Evolutionary conservation across 2,113 vertebrate genomes (phyloP).

Genomic region (Zootoca vivipara): DNA sequence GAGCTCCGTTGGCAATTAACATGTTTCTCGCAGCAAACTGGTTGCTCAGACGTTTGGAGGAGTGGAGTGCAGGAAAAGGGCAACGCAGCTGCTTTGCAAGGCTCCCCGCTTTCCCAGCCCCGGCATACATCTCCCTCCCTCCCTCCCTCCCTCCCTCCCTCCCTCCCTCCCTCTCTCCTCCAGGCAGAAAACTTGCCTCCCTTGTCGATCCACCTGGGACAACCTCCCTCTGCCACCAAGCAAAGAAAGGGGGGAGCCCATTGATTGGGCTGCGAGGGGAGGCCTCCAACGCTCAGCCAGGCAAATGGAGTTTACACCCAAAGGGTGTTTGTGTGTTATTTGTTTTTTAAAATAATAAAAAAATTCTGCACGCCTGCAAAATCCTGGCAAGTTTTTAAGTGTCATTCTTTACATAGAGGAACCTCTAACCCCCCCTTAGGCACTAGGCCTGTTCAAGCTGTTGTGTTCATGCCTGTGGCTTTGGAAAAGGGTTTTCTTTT

Average conservation of each 20-base stretch:
- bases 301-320: conserved; percentile 36
- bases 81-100: conserved; percentile 85
- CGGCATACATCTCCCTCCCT: conserved; percentile 41
- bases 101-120: conserved; percentile 81
- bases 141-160: not conserved
- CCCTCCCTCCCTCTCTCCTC: not conserved
- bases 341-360: not conserved
- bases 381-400: conserved; percentile 64
- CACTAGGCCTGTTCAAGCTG: conserved; percentile 81
- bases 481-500: conserved; percentile 65
- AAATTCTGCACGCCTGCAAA: conserved; percentile 49
- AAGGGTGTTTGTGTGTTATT: not conserved
- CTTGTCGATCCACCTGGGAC: conserved; percentile 47
- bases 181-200: not conserved
- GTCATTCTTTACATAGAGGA: conserved; percentile 60
- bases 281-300: conserved; percentile 38
- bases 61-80: conserved; percentile 93
- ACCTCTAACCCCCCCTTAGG: conserved; percentile 77
- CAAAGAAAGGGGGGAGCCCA: conserved; percentile 1
- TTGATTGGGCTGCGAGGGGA: conserved; percentile 25
- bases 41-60: conserved; percentile 94
- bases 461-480: conserved; percentile 78
- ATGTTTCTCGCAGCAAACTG: conserved; percentile 92
- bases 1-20: conserved; percentile 96
- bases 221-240: too few species aligned